Percentiles rank a stretch among this genome's conserved stretches.
Conservation (phyloP, 2,113 vertebrate genomes). For the Chiloscyllium plagiosum region DNA sequence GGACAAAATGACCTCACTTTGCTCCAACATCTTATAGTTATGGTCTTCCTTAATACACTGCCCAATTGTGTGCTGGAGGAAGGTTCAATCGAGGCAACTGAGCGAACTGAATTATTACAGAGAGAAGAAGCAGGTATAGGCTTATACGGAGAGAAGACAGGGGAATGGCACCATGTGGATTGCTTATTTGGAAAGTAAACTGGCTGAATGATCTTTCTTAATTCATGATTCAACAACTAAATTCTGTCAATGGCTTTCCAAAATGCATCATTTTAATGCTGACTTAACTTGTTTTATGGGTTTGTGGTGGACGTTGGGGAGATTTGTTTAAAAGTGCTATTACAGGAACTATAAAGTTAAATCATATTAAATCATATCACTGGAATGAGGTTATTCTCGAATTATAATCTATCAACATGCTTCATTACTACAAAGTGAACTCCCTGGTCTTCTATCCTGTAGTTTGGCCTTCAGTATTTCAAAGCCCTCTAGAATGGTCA, state of each 20-base stretch:
- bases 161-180: no score
- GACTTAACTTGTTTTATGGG: background rate
- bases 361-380: background rate
- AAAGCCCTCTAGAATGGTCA: background rate
- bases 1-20: no score
- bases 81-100: no score
- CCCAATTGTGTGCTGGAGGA: no score
- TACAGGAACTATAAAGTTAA: background rate
- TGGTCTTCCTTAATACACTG: no score
- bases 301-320: background rate
- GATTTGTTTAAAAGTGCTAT: background rate
- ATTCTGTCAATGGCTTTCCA: background rate
- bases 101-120: no score
- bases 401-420: background rate
- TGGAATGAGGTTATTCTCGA: background rate
- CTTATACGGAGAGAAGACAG: no score
- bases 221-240: background rate
- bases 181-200: no score
- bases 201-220: no score
- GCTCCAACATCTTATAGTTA: no score
- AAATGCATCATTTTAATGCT: background rate
- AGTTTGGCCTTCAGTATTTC: background rate
- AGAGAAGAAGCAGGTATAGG: no score
- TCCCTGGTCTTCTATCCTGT: background rate
- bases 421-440: background rate